phyloP scores from a whole-genome alignment of 2,888 invertebrate genomes.

The Drosophila vallismaia region DNA sequence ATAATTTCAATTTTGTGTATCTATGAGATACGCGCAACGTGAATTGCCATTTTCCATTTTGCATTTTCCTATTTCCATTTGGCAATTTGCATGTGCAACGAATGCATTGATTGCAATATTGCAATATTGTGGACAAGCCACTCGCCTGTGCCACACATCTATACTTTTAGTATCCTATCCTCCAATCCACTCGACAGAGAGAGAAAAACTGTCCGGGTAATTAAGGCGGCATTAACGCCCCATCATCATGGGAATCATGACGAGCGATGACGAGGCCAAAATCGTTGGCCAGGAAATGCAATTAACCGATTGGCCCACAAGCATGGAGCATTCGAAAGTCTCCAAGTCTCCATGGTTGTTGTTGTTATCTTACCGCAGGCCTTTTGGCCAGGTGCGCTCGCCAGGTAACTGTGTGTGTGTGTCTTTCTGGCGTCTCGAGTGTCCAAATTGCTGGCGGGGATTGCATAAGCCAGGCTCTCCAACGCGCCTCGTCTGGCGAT shows the following conservation, averaged over 20 bases:
- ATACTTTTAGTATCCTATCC: no score
- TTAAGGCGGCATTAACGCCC: conserved; percentile 71
- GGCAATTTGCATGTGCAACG: conserved; percentile 53
- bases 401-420: conserved; percentile 20
- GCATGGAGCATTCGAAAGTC: conserved; percentile 68
- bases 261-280: conserved; percentile 20
- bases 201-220: conserved; percentile 51
- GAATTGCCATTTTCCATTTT: conserved; percentile 74
- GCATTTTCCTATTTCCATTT: conserved; percentile 50
- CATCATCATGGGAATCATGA: conserved; percentile 44
- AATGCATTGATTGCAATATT: conserved; percentile 37
- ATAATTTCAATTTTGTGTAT: conserved; percentile 72
- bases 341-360: conserved; percentile 7
- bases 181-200: neutral
- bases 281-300: conserved; percentile 72
- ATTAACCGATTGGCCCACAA: conserved; percentile 80
- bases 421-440: conserved; percentile 36
- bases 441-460: conserved; percentile 53
- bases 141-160: no score
- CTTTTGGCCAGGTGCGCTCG: conserved; percentile 35
- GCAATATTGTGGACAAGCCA: no score
- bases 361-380: conserved; percentile 34
- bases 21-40: conserved; percentile 65
- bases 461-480: conserved; percentile 64
- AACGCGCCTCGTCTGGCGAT: conserved; percentile 24